phyloP scores from a whole-genome alignment of 2,113 vertebrate species.

The Hippotragus niger region DNA sequence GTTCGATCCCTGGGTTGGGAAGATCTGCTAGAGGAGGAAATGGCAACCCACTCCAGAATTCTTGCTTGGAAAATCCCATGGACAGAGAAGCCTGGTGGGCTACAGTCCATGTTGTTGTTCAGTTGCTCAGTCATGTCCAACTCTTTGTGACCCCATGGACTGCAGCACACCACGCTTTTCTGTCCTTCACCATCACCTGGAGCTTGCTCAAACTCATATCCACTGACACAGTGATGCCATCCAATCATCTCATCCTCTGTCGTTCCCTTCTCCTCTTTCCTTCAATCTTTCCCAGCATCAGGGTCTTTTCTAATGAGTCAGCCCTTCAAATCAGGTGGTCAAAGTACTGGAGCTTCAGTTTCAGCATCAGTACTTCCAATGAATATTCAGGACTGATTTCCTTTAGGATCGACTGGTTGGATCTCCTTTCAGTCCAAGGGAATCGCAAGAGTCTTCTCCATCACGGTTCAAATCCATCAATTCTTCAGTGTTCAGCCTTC shows the following conservation, averaged over 20 bases:
- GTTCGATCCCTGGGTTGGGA: not conserved
- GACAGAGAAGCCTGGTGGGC: not conserved
- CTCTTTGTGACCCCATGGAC: not conserved
- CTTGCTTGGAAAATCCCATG: not conserved
- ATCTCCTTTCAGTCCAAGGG: not conserved
- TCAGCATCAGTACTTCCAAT: not conserved
- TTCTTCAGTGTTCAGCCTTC: not conserved
- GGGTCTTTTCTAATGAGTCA: not conserved
- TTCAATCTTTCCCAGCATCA: not conserved
- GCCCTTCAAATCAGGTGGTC: not conserved
- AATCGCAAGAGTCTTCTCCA: not conserved
- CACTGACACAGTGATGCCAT: not conserved
- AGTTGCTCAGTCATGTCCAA: not conserved
- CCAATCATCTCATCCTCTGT: not conserved
- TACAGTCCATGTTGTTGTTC: not conserved
- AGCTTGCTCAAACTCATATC: not conserved
- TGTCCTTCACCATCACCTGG: not conserved
- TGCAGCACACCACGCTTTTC: not conserved
- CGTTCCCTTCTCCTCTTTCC: not conserved
- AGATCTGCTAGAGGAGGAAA: not conserved
- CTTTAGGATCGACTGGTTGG: not conserved
- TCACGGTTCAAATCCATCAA: accelerated
- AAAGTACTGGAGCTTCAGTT: not conserved
- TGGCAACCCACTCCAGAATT: not conserved
- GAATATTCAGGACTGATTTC: not conserved